phyloP scores from a whole-genome alignment of 2,797 vertebrate genomes.

The Myoxocephalus aenaeus region DNA sequence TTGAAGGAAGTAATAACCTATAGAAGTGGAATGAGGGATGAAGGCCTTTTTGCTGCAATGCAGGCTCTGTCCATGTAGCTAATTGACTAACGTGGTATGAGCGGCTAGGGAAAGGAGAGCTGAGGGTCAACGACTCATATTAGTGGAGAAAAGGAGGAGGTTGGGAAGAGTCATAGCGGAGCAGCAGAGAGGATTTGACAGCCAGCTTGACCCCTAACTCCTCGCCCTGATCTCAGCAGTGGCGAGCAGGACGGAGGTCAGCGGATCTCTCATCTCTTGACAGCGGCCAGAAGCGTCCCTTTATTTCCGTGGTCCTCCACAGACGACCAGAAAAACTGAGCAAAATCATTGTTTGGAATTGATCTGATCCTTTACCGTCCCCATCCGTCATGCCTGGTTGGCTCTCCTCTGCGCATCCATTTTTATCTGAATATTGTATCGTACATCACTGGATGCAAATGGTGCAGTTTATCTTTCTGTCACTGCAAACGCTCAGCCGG shows the following conservation, averaged over 20 bases:
- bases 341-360: conserved; percentile 70
- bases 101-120: conserved; percentile 7
- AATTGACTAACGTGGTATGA: conserved; percentile 48
- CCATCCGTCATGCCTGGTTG: conserved; percentile 68
- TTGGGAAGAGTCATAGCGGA: neutral
- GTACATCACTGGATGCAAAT: conserved; percentile 79
- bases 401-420: conserved; percentile 54
- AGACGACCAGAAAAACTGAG: conserved; percentile 47
- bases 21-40: conserved; percentile 46
- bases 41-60: conserved; percentile 45
- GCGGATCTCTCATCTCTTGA: conserved; percentile 40
- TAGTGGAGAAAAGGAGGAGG: conserved; percentile 34
- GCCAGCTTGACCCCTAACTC: conserved; percentile 31
- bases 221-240: conserved; percentile 29
- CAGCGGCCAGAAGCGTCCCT: neutral
- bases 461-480: conserved; percentile 77
- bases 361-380: conserved; percentile 58
- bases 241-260: conserved; percentile 16
- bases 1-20: conserved; percentile 59
- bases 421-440: conserved; percentile 77
- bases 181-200: conserved; percentile 30
- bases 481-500: conserved; percentile 35
- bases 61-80: conserved; percentile 39
- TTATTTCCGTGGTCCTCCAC: conserved; percentile 43
- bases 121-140: conserved; percentile 43